Base-by-base conservation (phyloP, 2,113 vertebrate genomes). In the Pan paniscus region DNA sequence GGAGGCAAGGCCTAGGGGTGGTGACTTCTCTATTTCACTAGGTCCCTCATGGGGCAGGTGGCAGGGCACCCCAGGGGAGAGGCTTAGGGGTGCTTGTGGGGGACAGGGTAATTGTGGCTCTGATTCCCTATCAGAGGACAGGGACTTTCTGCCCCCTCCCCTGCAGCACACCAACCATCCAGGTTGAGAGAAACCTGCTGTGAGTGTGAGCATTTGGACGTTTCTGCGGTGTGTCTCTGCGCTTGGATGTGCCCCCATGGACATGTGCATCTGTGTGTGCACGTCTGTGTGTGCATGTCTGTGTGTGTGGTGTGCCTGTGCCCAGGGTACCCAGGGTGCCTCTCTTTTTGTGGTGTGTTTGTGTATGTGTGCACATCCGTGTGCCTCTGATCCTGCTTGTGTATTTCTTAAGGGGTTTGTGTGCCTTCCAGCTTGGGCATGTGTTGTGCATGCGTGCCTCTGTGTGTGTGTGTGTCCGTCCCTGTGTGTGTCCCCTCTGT, bases 21-120 rank as follows among this genome's bases (percentile, higher is more conserved):
- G 81, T 70, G 94, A n/a, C 78, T 55, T 88, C 40, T 89, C 38
- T 90, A 25, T 83, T 67, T 88, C n/a, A 10, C 5, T 27, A n/a
- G 9, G 43, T 55, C 23, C 38, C 55, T 8, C 6, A 1, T 43
- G 30, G 43, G 91, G 57, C 27, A 70, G 25, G 84, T 67, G 48
- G 68, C 70, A 46, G 23, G 50, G 18, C 43, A 79, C 3, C 30
- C 35, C 20, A 10, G 14, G 27, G 64, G 22, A 3, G 25, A 32
- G 46, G 4, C 43, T 43, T 27, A 4, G 43, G 61, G 35, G 20
- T 52, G 7, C 40, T 23, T 20, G 13, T 73, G 35, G 95, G 73
- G 78, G 90, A 68, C 95, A 85, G 96, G 94, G 90, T 50, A 80
- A 85, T 67, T 68, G 94, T 68, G 40, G 25, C 70, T 93, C 22